phyloP scores from a whole-genome alignment of 1,140 invertebrate species.

The Macrobrachium rosenbergii region DNA sequence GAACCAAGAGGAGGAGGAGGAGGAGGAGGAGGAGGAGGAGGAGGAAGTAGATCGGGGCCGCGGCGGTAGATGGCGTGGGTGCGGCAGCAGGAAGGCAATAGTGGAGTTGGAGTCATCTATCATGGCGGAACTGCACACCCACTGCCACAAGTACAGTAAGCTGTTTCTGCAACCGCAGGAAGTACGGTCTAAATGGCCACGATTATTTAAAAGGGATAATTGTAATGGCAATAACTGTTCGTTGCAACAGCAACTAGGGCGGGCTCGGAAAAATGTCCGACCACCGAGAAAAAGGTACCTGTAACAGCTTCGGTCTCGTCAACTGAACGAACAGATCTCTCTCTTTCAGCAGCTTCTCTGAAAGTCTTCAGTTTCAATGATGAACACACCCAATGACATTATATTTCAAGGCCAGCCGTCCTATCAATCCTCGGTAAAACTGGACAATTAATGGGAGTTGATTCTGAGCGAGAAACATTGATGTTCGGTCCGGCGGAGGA shows the following conservation, averaged over 20 bases:
- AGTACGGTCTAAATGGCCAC: background rate
- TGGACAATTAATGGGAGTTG: no score
- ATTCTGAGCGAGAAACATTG: no score
- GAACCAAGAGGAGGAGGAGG: background rate
- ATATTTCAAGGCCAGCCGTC: no score
- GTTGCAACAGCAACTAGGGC: background rate
- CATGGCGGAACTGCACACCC: slow-evolving; percentile 14
- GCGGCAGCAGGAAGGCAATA: background rate
- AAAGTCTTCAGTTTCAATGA: no score
- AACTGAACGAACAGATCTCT: no score
- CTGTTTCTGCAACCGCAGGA: background rate
- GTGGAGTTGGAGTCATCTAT: slow-evolving; percentile 41
- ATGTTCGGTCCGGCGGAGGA: no score
- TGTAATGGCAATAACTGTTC: background rate
- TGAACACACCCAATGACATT: no score
- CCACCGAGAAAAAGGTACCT: background rate
- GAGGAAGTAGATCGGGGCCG: background rate
- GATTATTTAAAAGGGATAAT: background rate
- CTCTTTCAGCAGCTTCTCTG: no score
- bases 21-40: background rate
- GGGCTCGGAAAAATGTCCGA: no score
- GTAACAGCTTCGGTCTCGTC: background rate
- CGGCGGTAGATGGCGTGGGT: slow-evolving; percentile 26
- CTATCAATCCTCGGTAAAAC: no score
- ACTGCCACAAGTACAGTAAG: background rate